Evolutionary conservation across 2,888 invertebrate species (phyloP).

Genomic region (Heliconius ethilla): DNA sequence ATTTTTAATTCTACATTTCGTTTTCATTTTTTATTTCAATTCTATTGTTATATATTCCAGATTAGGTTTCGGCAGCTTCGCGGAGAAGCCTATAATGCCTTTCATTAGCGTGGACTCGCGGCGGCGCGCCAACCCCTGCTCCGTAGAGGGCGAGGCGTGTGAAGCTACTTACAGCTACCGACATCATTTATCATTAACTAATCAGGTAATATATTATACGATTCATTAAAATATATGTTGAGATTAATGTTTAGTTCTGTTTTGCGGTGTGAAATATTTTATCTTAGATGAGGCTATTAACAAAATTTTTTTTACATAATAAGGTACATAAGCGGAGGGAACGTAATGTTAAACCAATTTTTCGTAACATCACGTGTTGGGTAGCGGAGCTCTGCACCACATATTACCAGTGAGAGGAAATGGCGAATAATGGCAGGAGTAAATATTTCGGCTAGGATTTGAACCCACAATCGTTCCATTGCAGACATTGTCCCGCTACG

Average conservation of each 20-base stretch:
- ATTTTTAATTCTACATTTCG: too few species aligned
- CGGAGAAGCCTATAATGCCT: slow-evolving; percentile 90
- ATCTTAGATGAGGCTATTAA: too few species aligned
- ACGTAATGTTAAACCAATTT: too few species aligned
- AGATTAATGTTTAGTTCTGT: slow-evolving; percentile 1
- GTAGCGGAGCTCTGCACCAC: too few species aligned
- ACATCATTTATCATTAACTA: slow-evolving; percentile 88
- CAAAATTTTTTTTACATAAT: too few species aligned
- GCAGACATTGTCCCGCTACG: too few species aligned
- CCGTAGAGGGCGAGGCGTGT: slow-evolving; percentile 82
- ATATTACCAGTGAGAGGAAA: too few species aligned
- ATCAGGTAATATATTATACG: slow-evolving; percentile 72
- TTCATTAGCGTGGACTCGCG: slow-evolving; percentile 81
- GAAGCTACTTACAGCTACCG: slow-evolving; percentile 91
- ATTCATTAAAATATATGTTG: background rate
- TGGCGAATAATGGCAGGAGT: too few species aligned
- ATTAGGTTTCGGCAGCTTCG: slow-evolving; percentile 89
- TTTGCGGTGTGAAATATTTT: background rate
- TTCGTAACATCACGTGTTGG: too few species aligned
- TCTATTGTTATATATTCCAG: slow-evolving; percentile 54
- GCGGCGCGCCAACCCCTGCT: slow-evolving; percentile 84
- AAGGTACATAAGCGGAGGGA: too few species aligned
- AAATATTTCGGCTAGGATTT: too few species aligned
- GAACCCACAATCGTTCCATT: too few species aligned
- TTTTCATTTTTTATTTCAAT: background rate